Evolutionary conservation across 1,140 invertebrate genomes (phyloP), one percentile per base, ranked within the genome.

Genomic region (Schlechtendalia chinensis): DNA sequence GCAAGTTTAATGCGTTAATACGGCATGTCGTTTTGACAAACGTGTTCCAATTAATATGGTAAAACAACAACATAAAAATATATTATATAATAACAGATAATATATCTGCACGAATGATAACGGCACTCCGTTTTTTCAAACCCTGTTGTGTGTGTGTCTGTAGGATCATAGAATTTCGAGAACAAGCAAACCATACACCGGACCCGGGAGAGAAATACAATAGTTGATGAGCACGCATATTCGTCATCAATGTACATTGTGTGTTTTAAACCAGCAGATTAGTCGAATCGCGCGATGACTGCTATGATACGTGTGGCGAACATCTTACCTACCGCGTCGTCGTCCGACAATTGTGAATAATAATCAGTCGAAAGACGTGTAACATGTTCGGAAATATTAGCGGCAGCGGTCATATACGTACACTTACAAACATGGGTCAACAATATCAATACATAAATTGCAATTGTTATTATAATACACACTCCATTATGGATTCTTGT

Each of bases 381-480:
- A 67, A 65, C 63, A n/a, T 8, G 32, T 10, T 67, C 32, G 32
- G 32, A 65, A 67, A 67, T 67, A 39, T 67, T 67, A 39, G 17
- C 63, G 32, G 19, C 22, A 14, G 19, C 32, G 32, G 63, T 19
- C 29, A 12, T 50, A 65, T 19, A 32, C 6, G 32, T 39, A 45
- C n/a, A 1, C 29, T 22, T n/a, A 1, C 39, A 67, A 67, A 67
- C 32, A 67, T 22, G 19, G 19, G 19, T 39, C n/a, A 6, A 32
- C 16, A 39, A 32, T 39, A 65, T 32, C 32, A 65, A 65, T 65
- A 32, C 11, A 54, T 19, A 54, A 54, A 54, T 54, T 50, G 12
- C 16, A 1, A 54, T 19, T 54, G 6, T 54, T 19, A 54, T 54
- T 54, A 54, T 54, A 19, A 54, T 19, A 54, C 16, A 19, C 19